These are phyloP conservation scores for Montipora foliosa DNA, from an alignment of 64 coral and sea anemone genomes.

Conservation along the genomic window DNA sequence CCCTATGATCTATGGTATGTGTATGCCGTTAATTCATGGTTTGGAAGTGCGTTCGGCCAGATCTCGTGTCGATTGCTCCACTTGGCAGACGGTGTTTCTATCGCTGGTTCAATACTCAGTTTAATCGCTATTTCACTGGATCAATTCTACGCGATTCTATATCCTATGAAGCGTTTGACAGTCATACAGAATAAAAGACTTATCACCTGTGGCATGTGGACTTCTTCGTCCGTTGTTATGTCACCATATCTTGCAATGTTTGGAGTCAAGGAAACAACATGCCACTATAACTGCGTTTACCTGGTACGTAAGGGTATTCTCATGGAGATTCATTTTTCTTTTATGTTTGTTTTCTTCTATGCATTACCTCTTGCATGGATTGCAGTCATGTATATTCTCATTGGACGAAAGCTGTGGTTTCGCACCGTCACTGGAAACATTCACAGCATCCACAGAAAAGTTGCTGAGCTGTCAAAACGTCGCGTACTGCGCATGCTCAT, in stretches of 20 bases:
- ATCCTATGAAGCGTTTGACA: not conserved
- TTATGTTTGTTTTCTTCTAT: conserved; percentile 31
- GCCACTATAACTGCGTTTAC: not conserved
- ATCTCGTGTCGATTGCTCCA: conserved; percentile 6
- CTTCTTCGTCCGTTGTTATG: not conserved
- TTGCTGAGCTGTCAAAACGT: conserved; percentile 1
- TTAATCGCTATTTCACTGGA: conserved; percentile 1
- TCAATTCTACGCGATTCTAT: conserved; percentile 9
- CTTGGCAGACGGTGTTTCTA: not conserved
- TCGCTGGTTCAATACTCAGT: not conserved
- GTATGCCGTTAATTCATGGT: not conserved
- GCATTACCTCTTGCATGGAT: not conserved
- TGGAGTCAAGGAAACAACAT: not conserved
- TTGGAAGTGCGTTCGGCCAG: not conserved
- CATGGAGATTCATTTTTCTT: not conserved
- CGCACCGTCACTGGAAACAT: not conserved
- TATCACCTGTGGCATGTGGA: not conserved
- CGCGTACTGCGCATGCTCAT: conserved; percentile 1
- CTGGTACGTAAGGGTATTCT: not conserved
- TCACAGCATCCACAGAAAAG: conserved; percentile 18
- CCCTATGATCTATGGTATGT: not conserved
- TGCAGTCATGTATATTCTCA: not conserved
- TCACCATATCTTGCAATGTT: conserved; percentile 33
- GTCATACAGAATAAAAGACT: conserved; percentile 17
- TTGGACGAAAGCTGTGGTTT: conserved; percentile 35